Evolutionary conservation across 2,797 vertebrate species (phyloP), one percentile per base, ranked within the genome.

Genomic region (Xenopus petersii): DNA sequence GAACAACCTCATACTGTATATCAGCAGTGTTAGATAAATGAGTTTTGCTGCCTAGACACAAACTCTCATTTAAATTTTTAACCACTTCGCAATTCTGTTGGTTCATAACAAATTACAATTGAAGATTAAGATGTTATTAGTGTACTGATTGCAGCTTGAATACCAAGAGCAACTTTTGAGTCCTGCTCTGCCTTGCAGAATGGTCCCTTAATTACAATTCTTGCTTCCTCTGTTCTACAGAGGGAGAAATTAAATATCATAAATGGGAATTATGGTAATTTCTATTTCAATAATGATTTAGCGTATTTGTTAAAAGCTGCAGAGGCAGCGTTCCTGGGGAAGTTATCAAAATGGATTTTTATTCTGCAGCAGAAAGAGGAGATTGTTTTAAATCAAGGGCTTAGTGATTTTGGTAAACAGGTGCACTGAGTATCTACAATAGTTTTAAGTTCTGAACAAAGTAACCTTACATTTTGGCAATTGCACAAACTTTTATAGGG

Each of bases 201-300:
- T 73, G 71, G 75, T 64, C 71, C 12, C 60, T 51, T 78, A 78
- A 78, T 78, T 78, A 71, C 71, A 60, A 51, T 64, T 73, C 71
- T 73, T 65, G 70, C 70, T 64, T 36, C 36, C 70, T 64, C 49
- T 46, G 42, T 73, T 73, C 65, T 78, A 64, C 66, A 69, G 70
- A 73, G 70, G 66, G 71, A 78, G 71, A 73, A 78, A 78, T 78
- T 78, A 78, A 73, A 78, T 64, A 71, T 73, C 64, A 78, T 69
- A 78, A 78, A 78, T 78, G 71, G 72, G 75, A 78, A 73, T 78
- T 64, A 78, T 73, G 75, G 60, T 78, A 78, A 78, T 78, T 78
- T 78, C 60, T 59, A 8, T 65, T 78, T 73, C 59, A 64, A 42
- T 51, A 11, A 78, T 78, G 71, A 78, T 78, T 78, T 78, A 78